Conservation (phyloP, 2,113 vertebrate species). For the Lagenorhynchus albirostris region DNA sequence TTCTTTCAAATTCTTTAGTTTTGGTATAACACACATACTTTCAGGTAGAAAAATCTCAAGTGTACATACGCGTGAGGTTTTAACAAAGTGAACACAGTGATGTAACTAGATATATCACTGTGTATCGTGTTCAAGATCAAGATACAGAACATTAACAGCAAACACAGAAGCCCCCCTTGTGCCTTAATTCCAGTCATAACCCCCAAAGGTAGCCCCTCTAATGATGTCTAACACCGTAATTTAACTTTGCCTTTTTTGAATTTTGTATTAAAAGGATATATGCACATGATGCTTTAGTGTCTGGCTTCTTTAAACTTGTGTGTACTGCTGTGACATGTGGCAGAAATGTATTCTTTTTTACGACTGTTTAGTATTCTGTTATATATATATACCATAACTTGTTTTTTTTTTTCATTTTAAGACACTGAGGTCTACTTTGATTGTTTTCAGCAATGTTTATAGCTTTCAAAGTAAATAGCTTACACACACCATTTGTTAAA, state of each 20-base stretch:
- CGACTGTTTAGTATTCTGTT: not conserved
- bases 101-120: not conserved
- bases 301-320: not conserved
- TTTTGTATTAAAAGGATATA: not conserved
- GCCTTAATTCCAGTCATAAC: not conserved
- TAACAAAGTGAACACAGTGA: not conserved
- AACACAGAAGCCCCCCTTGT: not conserved
- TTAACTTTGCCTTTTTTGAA: not conserved
- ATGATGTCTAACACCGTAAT: not conserved
- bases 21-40: not conserved
- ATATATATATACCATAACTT: not conserved
- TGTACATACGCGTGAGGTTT: not conserved
- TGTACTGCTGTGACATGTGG: not conserved
- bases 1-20: not conserved
- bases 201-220: not conserved
- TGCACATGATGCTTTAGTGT: not conserved
- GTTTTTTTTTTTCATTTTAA: not conserved
- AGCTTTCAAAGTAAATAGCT: not conserved
- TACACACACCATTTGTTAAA: not conserved
- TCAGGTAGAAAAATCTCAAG: not conserved
- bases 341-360: not conserved
- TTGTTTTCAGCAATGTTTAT: not conserved
- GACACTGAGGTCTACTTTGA: not conserved
- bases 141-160: not conserved
- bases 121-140: not conserved